These are phyloP conservation scores for Proales similis DNA, from an alignment of 1,140 invertebrate species.

Conservation along the genomic window DNA sequence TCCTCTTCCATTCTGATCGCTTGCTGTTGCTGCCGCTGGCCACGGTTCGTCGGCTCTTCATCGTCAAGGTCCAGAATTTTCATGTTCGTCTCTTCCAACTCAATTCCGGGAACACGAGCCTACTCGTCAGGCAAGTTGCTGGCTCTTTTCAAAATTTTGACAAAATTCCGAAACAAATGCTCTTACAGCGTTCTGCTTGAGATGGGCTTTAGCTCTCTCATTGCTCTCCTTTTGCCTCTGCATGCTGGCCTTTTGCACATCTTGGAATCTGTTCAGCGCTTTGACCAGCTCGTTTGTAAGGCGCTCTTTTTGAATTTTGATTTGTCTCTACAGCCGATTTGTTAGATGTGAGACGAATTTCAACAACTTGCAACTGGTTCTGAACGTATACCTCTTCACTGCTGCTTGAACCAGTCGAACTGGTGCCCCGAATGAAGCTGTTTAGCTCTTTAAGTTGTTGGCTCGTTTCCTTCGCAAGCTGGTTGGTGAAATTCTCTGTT, in stretches of 20 bases:
- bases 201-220: neutral
- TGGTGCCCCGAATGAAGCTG: neutral
- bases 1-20: neutral
- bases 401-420: too few species aligned
- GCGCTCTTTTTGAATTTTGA: slow-evolving; percentile 15
- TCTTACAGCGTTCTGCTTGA: neutral
- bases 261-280: slow-evolving; percentile 8
- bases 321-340: slow-evolving; percentile 1
- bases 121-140: too few species aligned
- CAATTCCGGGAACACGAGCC: too few species aligned
- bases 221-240: neutral
- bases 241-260: neutral
- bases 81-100: too few species aligned
- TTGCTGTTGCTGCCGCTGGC: neutral
- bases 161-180: neutral
- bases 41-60: too few species aligned
- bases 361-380: too few species aligned
- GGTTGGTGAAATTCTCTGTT: neutral
- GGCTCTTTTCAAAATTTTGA: neutral
- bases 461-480: slow-evolving; percentile 2
- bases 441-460: slow-evolving; percentile 9
- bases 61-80: too few species aligned
- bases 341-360: neutral
- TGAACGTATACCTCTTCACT: too few species aligned
- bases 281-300: slow-evolving; percentile 6